Base-by-base conservation (phyloP, 2,888 invertebrate species). In the Neoscelio sp. region DNA sequence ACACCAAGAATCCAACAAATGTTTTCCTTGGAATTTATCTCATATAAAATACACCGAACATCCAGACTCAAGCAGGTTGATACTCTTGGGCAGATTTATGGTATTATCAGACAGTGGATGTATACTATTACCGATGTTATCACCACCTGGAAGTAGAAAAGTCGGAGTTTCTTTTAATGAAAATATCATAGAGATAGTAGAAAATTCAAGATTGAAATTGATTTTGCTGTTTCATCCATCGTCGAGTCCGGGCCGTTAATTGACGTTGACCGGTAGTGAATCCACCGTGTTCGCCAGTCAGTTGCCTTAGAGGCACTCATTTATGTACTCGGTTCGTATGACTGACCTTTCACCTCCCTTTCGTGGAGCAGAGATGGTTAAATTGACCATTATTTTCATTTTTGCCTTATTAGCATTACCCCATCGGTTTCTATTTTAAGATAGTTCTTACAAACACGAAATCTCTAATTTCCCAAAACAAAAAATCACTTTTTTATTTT, bases 321-420 rank as follows among this genome's bases (percentile, higher is more conserved):
- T 65, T 65, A 65, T 62, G 65, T 74, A 54, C 71, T 60, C 46
- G 62, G 52, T 58, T 60, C 46, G 58, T 42, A 46, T 56, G 60
- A 64, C 70, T 75, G 65, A 70, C 64, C 74, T 68, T 54, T 70
- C 71, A 60, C 74, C 42, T 65, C 7, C 54, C 50, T 54, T 71
- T 73, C 64, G 56, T 33, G 35, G 65, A 71, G 67, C 71, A 78
- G 71, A 65, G 71, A 75, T 60, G 12, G 75, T 75, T 79, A 79
- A 79, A 75, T 79, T 75, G 65, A 70, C 74, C 78, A 75, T 75
- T 64, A 70, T 78, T 75, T 75, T 78, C 65, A 78, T 70, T 68
- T 64, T 68, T 70, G 70, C 44, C 68, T 56, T 58, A 44, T 56
- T 58, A 65, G 52, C 40, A 64, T 42, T 48, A 48, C 44, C 48